Conservation (phyloP, 2,888 invertebrate genomes). For the Coelogynopora nodosa region DNA sequence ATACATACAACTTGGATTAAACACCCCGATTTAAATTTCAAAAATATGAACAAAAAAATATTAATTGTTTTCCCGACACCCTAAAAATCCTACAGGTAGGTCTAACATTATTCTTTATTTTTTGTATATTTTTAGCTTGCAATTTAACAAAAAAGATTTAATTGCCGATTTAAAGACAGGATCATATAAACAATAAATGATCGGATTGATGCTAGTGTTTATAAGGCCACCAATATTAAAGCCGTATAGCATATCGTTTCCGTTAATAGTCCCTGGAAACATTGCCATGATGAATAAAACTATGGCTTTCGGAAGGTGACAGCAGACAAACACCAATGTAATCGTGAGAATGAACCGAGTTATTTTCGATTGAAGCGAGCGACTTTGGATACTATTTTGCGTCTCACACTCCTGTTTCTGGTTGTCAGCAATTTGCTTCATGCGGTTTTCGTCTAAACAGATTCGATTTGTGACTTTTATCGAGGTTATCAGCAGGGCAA, state of each 20-base stretch:
- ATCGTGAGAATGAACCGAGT: background rate
- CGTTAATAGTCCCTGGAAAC: background rate
- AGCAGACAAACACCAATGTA: background rate
- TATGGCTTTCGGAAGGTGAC: background rate
- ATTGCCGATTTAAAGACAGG: background rate
- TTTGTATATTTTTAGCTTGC: no score
- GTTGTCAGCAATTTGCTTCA: background rate
- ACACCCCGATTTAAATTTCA: no score
- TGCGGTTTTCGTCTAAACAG: background rate
- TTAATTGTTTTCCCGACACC: no score
- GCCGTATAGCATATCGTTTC: background rate
- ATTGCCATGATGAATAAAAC: background rate
- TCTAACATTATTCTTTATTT: no score
- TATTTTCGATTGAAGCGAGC: background rate
- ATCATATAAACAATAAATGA: background rate
- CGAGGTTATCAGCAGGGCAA: background rate
- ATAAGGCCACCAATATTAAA: background rate
- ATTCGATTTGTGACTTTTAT: background rate
- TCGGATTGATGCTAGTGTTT: background rate
- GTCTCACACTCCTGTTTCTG: background rate
- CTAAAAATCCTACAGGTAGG: no score
- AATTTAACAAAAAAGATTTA: no score
- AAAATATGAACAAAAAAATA: no score
- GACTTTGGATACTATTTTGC: background rate
- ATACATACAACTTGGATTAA: no score